phyloP scores from a whole-genome alignment of 1,140 invertebrate species.

The Lasioglossum albipes region DNA sequence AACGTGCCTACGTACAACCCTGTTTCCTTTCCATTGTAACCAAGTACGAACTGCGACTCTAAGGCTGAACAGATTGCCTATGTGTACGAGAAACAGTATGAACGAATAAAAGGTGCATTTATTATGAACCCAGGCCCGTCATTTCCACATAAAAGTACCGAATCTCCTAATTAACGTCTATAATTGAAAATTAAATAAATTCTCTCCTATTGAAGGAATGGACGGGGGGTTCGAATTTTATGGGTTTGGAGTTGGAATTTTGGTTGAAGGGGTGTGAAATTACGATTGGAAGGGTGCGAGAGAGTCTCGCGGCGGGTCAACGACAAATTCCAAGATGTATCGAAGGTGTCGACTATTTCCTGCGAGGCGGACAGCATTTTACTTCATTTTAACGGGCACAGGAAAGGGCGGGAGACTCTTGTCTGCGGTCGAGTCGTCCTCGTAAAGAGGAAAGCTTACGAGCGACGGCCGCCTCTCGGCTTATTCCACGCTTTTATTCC shows the following conservation, averaged over 20 bases:
- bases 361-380: slow-evolving; percentile 57
- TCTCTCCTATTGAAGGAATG: no score
- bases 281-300: not conserved
- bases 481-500: slow-evolving; percentile 74
- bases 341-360: slow-evolving; percentile 58
- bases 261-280: no score
- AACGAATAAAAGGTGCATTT: slow-evolving; percentile 18
- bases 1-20: slow-evolving; percentile 60
- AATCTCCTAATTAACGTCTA: not conserved
- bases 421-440: slow-evolving; percentile 79
- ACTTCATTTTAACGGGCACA: slow-evolving; percentile 58
- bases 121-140: slow-evolving; percentile 17
- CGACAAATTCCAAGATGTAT: slow-evolving; percentile 19
- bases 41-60: not conserved
- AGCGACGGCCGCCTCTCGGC: slow-evolving; percentile 71
- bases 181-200: no score
- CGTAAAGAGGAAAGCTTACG: slow-evolving; percentile 80
- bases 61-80: slow-evolving; percentile 16
- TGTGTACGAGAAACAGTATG: slow-evolving; percentile 10
- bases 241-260: no score
- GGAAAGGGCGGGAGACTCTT: slow-evolving; percentile 66
- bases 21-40: slow-evolving; percentile 13
- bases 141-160: slow-evolving; percentile 25
- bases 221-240: no score
- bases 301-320: not conserved